These are phyloP conservation scores for Todus mexicanus DNA, from an alignment of 2,797 vertebrate genomes.

Conservation along the genomic window DNA sequence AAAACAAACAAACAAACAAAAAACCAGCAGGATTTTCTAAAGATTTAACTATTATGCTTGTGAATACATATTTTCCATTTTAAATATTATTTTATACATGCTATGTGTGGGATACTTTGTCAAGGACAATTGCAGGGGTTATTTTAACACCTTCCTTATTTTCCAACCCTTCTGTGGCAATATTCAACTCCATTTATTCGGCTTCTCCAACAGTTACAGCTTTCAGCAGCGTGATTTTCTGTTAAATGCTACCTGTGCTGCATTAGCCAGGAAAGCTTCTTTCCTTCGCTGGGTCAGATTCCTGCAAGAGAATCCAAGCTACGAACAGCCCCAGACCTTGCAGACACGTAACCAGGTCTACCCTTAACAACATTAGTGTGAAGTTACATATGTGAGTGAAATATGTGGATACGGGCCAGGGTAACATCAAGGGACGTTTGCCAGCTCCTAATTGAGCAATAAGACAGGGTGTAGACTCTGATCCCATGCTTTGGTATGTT, in stretches of 20 bases:
- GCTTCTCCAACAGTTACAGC: neutral
- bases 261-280: neutral
- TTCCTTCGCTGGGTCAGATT: neutral
- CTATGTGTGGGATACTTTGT: neutral
- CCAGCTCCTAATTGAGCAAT: conserved; percentile 62
- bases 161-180: neutral
- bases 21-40: neutral
- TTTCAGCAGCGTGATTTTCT: neutral
- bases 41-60: neutral
- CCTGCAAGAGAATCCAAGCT: neutral
- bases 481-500: conserved; percentile 53
- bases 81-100: neutral
- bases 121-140: neutral
- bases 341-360: neutral
- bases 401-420: conserved; percentile 44
- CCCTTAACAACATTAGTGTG: conserved; percentile 9
- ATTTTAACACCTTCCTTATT: neutral
- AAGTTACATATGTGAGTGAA: conserved; percentile 45
- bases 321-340: neutral
- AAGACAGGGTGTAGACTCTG: conserved; percentile 55
- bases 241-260: neutral
- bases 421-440: neutral
- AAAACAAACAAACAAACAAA: neutral
- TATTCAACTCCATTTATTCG: neutral
- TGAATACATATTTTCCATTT: neutral